A percentile compares a stretch with the other conserved stretches of the same genome.
Conservation (phyloP, 2,113 vertebrate genomes). For the Pangasianodon gigas region DNA sequence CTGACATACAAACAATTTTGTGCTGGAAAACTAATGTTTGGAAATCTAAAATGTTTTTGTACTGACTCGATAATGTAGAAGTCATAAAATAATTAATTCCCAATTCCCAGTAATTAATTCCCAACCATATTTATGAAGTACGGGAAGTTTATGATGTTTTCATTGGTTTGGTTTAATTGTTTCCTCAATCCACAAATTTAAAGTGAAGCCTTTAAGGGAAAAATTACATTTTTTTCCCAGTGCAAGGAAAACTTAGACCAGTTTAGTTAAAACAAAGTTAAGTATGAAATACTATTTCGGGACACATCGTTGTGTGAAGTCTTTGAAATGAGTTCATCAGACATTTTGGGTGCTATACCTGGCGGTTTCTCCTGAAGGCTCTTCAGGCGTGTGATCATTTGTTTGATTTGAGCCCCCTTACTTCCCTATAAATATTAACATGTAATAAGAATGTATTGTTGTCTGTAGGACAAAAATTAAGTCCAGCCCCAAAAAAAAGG, state of each 20-base stretch:
- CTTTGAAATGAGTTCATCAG: not conserved
- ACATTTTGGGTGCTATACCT: not conserved
- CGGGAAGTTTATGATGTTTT: not conserved
- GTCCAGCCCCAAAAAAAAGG: not conserved
- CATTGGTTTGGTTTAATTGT: not conserved
- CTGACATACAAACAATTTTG: too few species aligned
- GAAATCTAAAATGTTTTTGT: too few species aligned
- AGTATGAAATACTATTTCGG: not conserved
- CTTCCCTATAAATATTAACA: not conserved
- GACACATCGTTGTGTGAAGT: not conserved
- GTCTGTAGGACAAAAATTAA: not conserved
- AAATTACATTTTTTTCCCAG: not conserved
- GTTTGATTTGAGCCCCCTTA: not conserved
- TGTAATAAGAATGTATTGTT: not conserved
- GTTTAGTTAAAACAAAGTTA: too few species aligned
- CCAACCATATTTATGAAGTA: too few species aligned
- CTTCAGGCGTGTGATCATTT: not conserved
- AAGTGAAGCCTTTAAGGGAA: not conserved
- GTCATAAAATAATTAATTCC: too few species aligned
- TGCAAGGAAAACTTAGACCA: too few species aligned
- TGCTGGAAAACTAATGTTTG: too few species aligned
- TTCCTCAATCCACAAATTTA: not conserved
- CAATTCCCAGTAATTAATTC: too few species aligned
- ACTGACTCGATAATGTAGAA: too few species aligned
- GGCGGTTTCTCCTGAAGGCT: not conserved